Base-by-base conservation (phyloP, 2,113 vertebrate species). In the Colossoma macropomum region DNA sequence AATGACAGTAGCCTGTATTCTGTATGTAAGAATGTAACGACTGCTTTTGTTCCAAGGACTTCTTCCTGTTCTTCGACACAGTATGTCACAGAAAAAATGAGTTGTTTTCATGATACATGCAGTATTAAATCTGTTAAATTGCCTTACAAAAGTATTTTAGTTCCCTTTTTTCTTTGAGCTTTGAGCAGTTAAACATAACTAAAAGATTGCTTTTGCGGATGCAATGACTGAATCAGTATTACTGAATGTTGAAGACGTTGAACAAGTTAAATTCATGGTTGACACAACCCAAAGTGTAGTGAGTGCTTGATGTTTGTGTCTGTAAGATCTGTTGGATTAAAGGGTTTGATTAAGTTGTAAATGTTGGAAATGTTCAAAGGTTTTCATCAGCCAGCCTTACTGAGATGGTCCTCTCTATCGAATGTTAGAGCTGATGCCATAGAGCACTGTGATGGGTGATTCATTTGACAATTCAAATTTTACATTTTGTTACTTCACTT, bases 391-490 rank as follows among this genome's bases (percentile, higher is more conserved):
- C 54, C 15, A 5, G 54, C 21, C 32, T 69, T 13, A 56, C 3
- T 25, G 28, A 75, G 34, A 25, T 10, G 38, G 62, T 28, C 62
- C 13, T 41, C 28, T 65, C 38, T 30, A 23, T 45, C 27, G 21
- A 54, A 73, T 68, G 25, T 32, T 69, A 75, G 25, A 72, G 78
- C 28, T 70, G 48, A 81, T 32, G 30, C 48, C 63, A 79, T 56
- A 73, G 17, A 80, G 72, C 84, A 88, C 87, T 88, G 87, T 86
- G 87, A 88, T 62, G 25, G 34, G 63, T 79, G 80, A 75, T 84
- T 68, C 28, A 66, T 69, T 68, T 78, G 23, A 45, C 68, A 68
- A 41, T 60, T 60, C 16, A 56, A 66, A 17, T 5, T 38, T 65
- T 45, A 54, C 48, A 21, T 83, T 83, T 85, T 81, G 81, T 72